phyloP scores from a whole-genome alignment of 2,888 invertebrate genomes.

The Chirona hameri region DNA sequence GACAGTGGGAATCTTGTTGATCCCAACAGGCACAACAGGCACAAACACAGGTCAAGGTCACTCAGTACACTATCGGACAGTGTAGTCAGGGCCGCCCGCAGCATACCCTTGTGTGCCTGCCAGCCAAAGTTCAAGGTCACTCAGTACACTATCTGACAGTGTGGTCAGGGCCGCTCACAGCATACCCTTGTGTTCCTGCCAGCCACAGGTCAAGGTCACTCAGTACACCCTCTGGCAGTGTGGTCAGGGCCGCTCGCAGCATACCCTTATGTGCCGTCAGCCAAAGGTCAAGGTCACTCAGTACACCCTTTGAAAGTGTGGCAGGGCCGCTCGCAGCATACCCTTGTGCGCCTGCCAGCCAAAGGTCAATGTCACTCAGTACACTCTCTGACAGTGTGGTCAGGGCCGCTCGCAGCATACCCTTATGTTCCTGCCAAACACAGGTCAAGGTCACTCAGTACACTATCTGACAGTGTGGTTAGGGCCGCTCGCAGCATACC shows the following conservation, averaged over 20 bases:
- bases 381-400: slow-evolving; percentile 48
- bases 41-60: background rate
- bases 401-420: slow-evolving; percentile 80
- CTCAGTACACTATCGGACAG: slow-evolving; percentile 45
- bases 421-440: slow-evolving; percentile 65
- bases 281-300: background rate
- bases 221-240: slow-evolving; percentile 46
- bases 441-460: too few relatives aligned
- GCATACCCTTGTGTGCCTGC: slow-evolving; percentile 80
- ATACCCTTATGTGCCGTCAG: slow-evolving; percentile 75
- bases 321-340: slow-evolving; percentile 73
- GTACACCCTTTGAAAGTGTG: slow-evolving; percentile 42
- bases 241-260: slow-evolving; percentile 73
- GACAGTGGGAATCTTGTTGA: too few relatives aligned
- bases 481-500: slow-evolving; percentile 82
- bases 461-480: slow-evolving; percentile 48
- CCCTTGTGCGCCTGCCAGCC: slow-evolving; percentile 70
- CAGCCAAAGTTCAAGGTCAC: background rate
- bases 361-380: too few relatives aligned
- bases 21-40: too few relatives aligned
- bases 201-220: background rate
- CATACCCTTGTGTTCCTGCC: slow-evolving; percentile 79
- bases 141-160: slow-evolving; percentile 45
- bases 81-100: slow-evolving; percentile 74
- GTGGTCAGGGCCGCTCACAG: slow-evolving; percentile 73